Base-by-base conservation (phyloP, 2,113 vertebrate genomes). In the Kryptolebias marmoratus region DNA sequence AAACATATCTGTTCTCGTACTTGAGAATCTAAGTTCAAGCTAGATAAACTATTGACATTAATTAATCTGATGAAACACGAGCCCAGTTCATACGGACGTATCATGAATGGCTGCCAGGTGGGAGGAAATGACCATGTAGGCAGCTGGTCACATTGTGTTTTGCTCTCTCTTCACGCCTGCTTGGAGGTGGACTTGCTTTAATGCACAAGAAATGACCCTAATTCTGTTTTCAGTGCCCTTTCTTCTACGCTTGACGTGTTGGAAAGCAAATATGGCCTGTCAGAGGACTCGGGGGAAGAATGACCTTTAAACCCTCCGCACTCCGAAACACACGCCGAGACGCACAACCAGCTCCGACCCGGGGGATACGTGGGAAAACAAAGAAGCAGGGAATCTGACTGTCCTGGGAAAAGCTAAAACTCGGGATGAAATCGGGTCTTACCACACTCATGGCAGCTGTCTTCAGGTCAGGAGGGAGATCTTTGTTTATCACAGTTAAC, bases 221-320 rank as follows among this genome's bases (percentile, higher is more conserved):
- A 69, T 66, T 77, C 39, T 72, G 28, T 78, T 84, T 73, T 13
- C 93, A 99, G 97, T 67, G 97, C 96, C 1, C 87, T 96, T 65
- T 82, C 89, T 2, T 80, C 92, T 0, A 98, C 97, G 0, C 77
- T 96, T 30, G 91, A 94, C 27, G 89, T 96, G 79, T 92, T 99
- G 71, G 82, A 91, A 68, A 86, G 79, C 80, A 96, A 96, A 87
- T 95, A 97, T 0, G 92, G 95, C 49, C 90, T 97, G 80, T 91
- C 93, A 62, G 70, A 87, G 57, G 71, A 90, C 58, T 60, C 64
- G 2, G 80, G 58, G 48, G 56, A 72, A 30, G 63, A 82, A 32
- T 89, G 80, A 91, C 75, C 61, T 57, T 67, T 74, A 71, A 80
- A 39, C 68, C 54, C 50, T 44, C 32, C 55, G 42, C 70, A 69